Evolutionary conservation across 2,797 vertebrate species (phyloP).

Genomic region (Takifugu ocellatus): DNA sequence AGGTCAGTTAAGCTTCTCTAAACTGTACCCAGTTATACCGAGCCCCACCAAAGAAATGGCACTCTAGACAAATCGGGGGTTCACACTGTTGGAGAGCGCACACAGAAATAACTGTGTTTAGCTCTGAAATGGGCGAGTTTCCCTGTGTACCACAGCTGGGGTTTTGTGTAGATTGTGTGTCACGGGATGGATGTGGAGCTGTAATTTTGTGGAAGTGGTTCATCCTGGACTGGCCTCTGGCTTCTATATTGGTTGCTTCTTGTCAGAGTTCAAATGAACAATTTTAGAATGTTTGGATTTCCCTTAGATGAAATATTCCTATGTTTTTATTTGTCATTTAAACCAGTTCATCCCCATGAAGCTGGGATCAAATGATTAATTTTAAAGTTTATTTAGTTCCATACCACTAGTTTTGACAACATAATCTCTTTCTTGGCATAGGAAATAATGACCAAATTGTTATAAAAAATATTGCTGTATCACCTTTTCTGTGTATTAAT

Average conservation of each 20-base stretch:
- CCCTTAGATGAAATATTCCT: too few relatives aligned
- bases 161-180: constrained; percentile 47
- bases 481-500: too few relatives aligned
- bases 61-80: constrained; percentile 37
- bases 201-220: constrained; percentile 53
- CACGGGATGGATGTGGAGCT: constrained; percentile 40
- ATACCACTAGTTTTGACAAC: too few relatives aligned
- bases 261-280: too few relatives aligned
- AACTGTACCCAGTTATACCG: constrained; percentile 64
- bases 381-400: too few relatives aligned
- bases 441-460: too few relatives aligned
- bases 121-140: constrained; percentile 46
- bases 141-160: constrained; percentile 37
- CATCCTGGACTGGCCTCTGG: constrained; percentile 39
- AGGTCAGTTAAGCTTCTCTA: constrained; percentile 63
- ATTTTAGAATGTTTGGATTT: too few relatives aligned
- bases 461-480: too few relatives aligned
- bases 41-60: constrained; percentile 40
- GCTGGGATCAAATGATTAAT: too few relatives aligned
- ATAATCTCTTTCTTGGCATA: too few relatives aligned
- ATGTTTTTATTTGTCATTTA: too few relatives aligned
- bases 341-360: too few relatives aligned
- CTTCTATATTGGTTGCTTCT: not conserved
- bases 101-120: constrained; percentile 66
- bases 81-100: constrained; percentile 41